phyloP scores from a whole-genome alignment of 2,113 vertebrate genomes.

The Mastomys coucha region DNA sequence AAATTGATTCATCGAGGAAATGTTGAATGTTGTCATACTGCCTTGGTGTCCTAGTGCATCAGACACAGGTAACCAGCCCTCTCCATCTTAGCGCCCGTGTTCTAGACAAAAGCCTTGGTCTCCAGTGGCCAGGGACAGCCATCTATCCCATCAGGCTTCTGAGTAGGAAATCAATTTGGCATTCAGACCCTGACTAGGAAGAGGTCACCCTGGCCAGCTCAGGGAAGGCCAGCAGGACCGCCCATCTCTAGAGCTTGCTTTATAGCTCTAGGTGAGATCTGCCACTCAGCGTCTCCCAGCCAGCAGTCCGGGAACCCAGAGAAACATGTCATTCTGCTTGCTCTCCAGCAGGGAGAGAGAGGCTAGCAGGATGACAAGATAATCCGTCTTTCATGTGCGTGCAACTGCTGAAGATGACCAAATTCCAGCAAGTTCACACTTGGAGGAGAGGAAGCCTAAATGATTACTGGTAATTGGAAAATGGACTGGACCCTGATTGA shows the following conservation, averaged over 20 bases:
- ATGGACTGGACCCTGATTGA: slow-evolving; percentile 70
- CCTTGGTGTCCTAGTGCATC: not conserved
- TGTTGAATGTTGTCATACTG: not conserved
- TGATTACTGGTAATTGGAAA: slow-evolving; percentile 80
- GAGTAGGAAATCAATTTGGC: slow-evolving; percentile 27
- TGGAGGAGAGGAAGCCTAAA: slow-evolving; percentile 67
- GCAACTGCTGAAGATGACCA: slow-evolving; percentile 48
- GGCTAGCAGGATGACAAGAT: slow-evolving; percentile 16
- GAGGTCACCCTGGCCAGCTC: slow-evolving; percentile 3
- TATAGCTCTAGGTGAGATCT: not conserved
- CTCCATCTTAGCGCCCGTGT: not conserved
- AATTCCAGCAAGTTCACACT: slow-evolving; percentile 60
- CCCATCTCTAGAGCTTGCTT: not conserved
- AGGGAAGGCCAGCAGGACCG: not conserved
- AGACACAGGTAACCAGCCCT: not conserved
- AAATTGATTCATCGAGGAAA: not conserved
- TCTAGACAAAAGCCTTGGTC: not conserved
- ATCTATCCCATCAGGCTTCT: not conserved
- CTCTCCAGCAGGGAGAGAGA: slow-evolving; percentile 18
- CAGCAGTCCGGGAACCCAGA: slow-evolving; percentile 49
- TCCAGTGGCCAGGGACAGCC: not conserved
- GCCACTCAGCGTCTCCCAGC: not conserved
- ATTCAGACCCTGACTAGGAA: slow-evolving; percentile 52
- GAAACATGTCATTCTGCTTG: not conserved
- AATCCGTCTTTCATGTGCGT: slow-evolving; percentile 67